Conservation (phyloP, 2,113 vertebrate species). For the Phycodurus eques region DNA sequence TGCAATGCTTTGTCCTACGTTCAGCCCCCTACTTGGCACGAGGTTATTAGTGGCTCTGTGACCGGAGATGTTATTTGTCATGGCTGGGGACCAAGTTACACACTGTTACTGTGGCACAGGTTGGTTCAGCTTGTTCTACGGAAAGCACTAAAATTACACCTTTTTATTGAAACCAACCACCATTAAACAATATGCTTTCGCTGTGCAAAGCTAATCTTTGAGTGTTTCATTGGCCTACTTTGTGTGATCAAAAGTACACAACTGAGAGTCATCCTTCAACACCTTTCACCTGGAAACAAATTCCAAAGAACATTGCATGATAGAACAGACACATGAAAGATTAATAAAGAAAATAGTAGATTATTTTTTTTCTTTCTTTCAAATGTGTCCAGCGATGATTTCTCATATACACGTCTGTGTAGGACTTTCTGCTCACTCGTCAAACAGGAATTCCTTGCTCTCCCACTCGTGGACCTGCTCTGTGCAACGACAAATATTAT, state of each 20-base stretch:
- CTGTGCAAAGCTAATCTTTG: background rate
- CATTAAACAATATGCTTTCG: background rate
- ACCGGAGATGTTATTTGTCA: conserved; percentile 46
- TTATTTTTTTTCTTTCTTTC: background rate
- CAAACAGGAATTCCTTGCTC: conserved; percentile 30
- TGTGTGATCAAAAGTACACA: background rate
- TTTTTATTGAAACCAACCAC: background rate
- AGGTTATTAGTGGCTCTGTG: conserved; percentile 35
- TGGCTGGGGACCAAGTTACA: conserved; percentile 47
- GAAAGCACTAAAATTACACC: background rate
- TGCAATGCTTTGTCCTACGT: conserved; percentile 25
- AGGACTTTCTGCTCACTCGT: conserved; percentile 6
- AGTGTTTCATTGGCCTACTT: background rate
- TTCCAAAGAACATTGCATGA: background rate
- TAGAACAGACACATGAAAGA: background rate
- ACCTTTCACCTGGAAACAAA: background rate
- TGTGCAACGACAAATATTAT: conserved; percentile 10
- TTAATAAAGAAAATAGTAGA: background rate
- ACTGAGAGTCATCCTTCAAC: conserved; percentile 1
- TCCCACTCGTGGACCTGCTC: background rate
- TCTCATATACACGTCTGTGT: background rate
- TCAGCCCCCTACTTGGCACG: conserved; percentile 37
- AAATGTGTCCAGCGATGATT: background rate
- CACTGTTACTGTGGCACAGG: background rate
- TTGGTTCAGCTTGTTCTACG: conserved; percentile 9